A percentile compares a stretch with the other conserved stretches of the same genome.
phyloP scores from a whole-genome alignment of 2,797 vertebrate genomes.

The Discoglossus pictus region DNA sequence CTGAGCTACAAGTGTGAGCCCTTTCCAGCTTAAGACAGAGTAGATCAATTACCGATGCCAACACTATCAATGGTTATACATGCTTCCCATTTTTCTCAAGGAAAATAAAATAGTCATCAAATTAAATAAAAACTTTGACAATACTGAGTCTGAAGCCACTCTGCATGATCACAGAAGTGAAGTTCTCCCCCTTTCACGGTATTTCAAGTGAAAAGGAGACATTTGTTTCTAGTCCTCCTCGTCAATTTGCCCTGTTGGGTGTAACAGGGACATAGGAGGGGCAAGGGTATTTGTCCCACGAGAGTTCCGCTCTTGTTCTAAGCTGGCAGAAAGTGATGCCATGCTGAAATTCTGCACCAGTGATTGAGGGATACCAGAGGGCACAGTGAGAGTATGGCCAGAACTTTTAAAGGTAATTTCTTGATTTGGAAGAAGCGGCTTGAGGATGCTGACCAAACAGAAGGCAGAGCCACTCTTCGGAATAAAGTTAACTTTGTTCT shows the following conservation, averaged over 20 bases:
- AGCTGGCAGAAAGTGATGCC: slow-evolving; percentile 70
- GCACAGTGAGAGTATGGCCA: slow-evolving; percentile 87
- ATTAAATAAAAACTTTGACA: slow-evolving; percentile 34
- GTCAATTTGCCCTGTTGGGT: slow-evolving; percentile 76
- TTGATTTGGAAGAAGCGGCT: slow-evolving; percentile 90
- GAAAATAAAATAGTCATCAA: slow-evolving; percentile 47
- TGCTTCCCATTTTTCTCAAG: slow-evolving; percentile 35
- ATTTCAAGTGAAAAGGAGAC: slow-evolving; percentile 31
- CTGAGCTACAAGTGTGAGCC: slow-evolving; percentile 54
- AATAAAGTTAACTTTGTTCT: slow-evolving; percentile 99
- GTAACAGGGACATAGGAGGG: slow-evolving; percentile 80
- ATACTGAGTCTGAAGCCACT: slow-evolving; percentile 53
- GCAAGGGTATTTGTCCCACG: slow-evolving; percentile 79
- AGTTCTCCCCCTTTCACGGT: slow-evolving; percentile 45
- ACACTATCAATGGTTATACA: slow-evolving; percentile 56
- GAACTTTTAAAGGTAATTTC: slow-evolving; percentile 89
- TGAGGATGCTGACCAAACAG: slow-evolving; percentile 98
- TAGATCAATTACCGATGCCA: slow-evolving; percentile 51
- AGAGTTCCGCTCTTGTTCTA: slow-evolving; percentile 79
- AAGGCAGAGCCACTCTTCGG: slow-evolving; percentile 98
- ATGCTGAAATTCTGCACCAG: slow-evolving; percentile 75
- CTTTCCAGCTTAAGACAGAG: slow-evolving; percentile 51
- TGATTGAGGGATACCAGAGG: slow-evolving; percentile 75
- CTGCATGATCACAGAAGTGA: slow-evolving; percentile 48
- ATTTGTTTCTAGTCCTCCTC: slow-evolving; percentile 83